A percentile compares a stretch with the other conserved stretches of the same genome.
These are phyloP conservation scores for Phoronis australis DNA, from an alignment of 2,888 invertebrate species.

Conservation along the genomic window DNA sequence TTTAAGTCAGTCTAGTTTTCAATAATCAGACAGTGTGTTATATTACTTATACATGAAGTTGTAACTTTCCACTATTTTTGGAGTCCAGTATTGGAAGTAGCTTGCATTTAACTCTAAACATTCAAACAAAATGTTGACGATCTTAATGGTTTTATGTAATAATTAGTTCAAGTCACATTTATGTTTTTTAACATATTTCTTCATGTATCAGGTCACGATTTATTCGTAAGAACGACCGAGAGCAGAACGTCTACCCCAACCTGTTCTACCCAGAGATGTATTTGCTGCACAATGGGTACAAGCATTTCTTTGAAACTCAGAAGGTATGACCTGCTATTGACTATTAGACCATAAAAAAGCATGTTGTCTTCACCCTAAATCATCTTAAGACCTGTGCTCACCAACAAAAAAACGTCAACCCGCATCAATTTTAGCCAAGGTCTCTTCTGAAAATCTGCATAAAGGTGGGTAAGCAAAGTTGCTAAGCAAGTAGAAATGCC, in stretches of 20 bases:
- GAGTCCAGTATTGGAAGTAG: too few relatives aligned
- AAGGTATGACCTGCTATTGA: too few relatives aligned
- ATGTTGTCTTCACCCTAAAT: too few relatives aligned
- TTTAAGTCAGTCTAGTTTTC: too few relatives aligned
- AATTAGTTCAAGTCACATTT: constrained; percentile 59
- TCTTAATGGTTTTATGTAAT: too few relatives aligned
- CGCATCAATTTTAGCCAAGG: constrained; percentile 6
- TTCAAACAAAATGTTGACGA: too few relatives aligned
- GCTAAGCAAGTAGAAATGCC: not conserved
- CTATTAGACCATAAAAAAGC: too few relatives aligned
- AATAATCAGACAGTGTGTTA: too few relatives aligned
- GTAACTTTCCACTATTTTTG: too few relatives aligned
- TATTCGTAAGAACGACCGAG: constrained; percentile 76
- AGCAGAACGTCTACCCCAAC: constrained; percentile 74
- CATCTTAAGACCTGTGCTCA: constrained; percentile 9
- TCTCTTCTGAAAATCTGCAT: too few relatives aligned
- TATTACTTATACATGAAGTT: too few relatives aligned
- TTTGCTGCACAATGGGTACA: constrained; percentile 80
- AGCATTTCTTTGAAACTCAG: constrained; percentile 68
- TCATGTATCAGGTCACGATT: constrained; percentile 76
- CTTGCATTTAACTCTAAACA: too few relatives aligned
- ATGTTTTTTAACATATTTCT: constrained; percentile 16
- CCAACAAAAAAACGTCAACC: constrained; percentile 1
- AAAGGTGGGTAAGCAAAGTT: constrained; percentile 5
- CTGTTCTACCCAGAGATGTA: constrained; percentile 88